Evolutionary conservation across 2,888 invertebrate genomes (phyloP), one percentile per base, ranked within the genome.

Genomic region (Cotesia congregata): DNA sequence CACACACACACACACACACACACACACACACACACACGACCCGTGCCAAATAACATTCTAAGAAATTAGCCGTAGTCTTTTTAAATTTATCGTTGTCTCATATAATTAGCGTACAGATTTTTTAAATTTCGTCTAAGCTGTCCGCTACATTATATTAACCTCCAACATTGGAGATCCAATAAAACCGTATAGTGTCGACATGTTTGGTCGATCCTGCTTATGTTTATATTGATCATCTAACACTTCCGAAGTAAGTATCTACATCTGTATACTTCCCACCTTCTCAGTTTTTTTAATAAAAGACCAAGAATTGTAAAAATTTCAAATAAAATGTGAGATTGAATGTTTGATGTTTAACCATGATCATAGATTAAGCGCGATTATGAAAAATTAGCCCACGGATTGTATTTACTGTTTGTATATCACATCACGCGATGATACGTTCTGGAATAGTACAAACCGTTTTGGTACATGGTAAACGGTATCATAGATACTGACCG

Each of bases 41-140:
- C 73, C 74, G 71, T 82, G 85, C 77, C 84, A 85, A 85, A 85
- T 84, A 82, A 85, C 81, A 85, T 84, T 84, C 82, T 77, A 78
- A 74, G 83, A 80, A 65, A 84, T 80, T 81, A 80, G 76, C 75
- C 68, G 50, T 50, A 65, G 74, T 74, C 77, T 78, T 75, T 70
- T 70, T 67, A 79, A 79, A 79, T 79, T 78, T 77, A 80, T 78
- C 78, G 77, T 78, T 73, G 41, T 65, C 70, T 40, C 67, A 50
- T 72, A 74, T 79, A 79, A 80, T 79, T 80, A 77, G 78, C 72
- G 74, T 72, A 76, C 71, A 69, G 71, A 41, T 70, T 70, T 30
- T 50, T 50, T 50, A 6, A 50, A 60, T 17, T 30, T 70, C 59
- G 20, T 30, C 2, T 70, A 4, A 30, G 30, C 39, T n/a, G 50